These are phyloP conservation scores for Phylloscopus whistleri DNA, from an alignment of 2,113 vertebrate genomes.

Conservation along the genomic window DNA sequence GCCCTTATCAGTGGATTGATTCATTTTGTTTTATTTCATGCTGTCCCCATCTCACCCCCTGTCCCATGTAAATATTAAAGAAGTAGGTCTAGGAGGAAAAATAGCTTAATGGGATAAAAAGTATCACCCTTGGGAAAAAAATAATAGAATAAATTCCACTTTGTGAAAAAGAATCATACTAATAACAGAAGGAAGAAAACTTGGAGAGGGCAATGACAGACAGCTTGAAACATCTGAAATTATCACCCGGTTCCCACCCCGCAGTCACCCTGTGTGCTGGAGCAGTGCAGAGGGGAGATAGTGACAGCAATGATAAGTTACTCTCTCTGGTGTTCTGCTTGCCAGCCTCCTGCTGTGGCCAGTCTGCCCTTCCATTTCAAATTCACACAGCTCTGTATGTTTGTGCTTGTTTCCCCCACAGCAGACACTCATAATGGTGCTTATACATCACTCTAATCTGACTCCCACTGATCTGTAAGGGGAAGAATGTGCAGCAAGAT, in stretches of 20 bases:
- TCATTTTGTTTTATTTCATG: not conserved
- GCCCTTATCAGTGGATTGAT: not conserved
- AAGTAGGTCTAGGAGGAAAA: not conserved
- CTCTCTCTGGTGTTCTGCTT: not conserved
- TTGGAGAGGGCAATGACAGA: not conserved
- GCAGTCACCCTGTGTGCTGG: not conserved
- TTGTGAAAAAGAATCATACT: not conserved
- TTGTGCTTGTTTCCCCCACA: not conserved
- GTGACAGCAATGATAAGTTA: not conserved
- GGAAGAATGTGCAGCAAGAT: not conserved
- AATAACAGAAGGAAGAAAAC: not conserved
- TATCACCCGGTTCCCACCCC: rapidly evolving
- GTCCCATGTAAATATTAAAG: not conserved
- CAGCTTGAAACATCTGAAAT: not conserved
- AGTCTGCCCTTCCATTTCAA: not conserved
- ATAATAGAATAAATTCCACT: not conserved
- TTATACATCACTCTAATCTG: not conserved
- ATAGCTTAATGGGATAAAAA: not conserved
- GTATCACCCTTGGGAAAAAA: not conserved
- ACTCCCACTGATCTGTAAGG: not conserved
- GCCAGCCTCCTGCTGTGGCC: not conserved
- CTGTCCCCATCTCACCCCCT: rapidly evolving
- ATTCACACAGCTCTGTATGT: not conserved
- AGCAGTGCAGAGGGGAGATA: not conserved
- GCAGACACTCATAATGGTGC: not conserved